Conservation (phyloP, 2,113 vertebrate genomes). For the Sorex araneus region DNA sequence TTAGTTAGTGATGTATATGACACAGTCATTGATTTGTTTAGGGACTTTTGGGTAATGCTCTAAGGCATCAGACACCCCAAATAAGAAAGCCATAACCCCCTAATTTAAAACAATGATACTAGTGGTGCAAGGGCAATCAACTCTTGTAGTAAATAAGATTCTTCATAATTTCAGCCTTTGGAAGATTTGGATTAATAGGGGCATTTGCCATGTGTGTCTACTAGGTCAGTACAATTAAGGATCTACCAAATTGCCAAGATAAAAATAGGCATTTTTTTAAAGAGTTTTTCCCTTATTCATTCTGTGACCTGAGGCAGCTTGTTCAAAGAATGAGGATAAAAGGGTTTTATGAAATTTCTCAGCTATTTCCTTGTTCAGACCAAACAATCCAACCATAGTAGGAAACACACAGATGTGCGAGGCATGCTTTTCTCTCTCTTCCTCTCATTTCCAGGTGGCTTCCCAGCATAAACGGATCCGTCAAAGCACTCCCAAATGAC, state of each 20-base stretch:
- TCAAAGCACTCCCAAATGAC: not conserved
- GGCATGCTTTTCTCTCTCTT: not conserved
- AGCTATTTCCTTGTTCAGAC: not conserved
- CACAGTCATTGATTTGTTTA: not conserved
- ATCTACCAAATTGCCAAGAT: not conserved
- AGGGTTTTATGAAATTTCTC: not conserved
- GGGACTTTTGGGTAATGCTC: not conserved
- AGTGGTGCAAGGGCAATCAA: not conserved
- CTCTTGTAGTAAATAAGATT: not conserved
- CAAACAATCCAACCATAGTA: not conserved
- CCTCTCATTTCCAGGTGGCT: not conserved
- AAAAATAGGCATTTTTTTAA: slow-evolving; percentile 6
- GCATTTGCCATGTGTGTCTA: not conserved
- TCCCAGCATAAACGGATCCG: not conserved
- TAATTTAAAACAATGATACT: slow-evolving; percentile 1
- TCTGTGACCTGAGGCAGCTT: not conserved
- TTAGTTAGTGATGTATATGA: not conserved
- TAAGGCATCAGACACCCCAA: not conserved
- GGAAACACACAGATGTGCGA: not conserved
- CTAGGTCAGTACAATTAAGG: not conserved
- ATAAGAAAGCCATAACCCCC: not conserved
- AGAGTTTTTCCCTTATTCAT: not conserved
- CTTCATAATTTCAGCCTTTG: not conserved
- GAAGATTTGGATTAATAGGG: not conserved
- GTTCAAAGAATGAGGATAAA: too few species aligned